Evolutionary conservation across 2,113 vertebrate genomes (phyloP).

Genomic region (Oostethus manadensis): DNA sequence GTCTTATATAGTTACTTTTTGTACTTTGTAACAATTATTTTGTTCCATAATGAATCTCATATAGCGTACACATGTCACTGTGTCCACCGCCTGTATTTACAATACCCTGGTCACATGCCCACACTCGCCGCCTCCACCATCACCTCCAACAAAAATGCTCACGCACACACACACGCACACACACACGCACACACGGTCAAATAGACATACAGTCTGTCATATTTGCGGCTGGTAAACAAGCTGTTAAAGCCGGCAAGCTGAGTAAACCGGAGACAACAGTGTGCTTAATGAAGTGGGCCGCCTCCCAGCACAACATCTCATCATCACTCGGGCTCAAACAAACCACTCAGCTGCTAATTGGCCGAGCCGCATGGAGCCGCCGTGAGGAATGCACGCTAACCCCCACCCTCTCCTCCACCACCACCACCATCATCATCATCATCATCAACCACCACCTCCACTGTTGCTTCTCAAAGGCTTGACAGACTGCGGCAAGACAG

Average conservation of each 20-base stretch:
- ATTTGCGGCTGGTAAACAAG: constrained; percentile 70
- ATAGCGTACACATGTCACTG: constrained; percentile 32
- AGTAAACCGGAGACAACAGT: constrained; percentile 63
- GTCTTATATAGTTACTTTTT: background rate
- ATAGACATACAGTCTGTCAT: constrained; percentile 70
- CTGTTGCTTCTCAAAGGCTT: constrained; percentile 60
- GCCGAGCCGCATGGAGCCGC: constrained; percentile 61
- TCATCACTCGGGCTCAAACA: constrained; percentile 68
- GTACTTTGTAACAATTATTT: background rate
- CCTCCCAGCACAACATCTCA: constrained; percentile 69
- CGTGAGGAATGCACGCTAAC: constrained; percentile 58
- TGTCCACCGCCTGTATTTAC: constrained; percentile 31
- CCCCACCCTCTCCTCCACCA: background rate
- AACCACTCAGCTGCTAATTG: constrained; percentile 74
- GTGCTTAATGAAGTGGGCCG: constrained; percentile 68
- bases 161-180: constrained; percentile 32
- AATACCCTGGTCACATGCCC: constrained; percentile 31
- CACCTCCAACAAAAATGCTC: constrained; percentile 26
- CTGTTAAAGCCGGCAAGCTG: constrained; percentile 69
- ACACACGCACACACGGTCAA: constrained; percentile 66
- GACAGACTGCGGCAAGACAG: constrained; percentile 59
- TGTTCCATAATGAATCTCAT: constrained; percentile 22
- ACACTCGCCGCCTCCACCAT: constrained; percentile 37
- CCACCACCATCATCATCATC: background rate
- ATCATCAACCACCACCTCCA: constrained; percentile 46